Percentiles rank a stretch among this genome's conserved stretches.
phyloP scores from a whole-genome alignment of 2,797 vertebrate genomes.

The Nyctibius grandis region DNA sequence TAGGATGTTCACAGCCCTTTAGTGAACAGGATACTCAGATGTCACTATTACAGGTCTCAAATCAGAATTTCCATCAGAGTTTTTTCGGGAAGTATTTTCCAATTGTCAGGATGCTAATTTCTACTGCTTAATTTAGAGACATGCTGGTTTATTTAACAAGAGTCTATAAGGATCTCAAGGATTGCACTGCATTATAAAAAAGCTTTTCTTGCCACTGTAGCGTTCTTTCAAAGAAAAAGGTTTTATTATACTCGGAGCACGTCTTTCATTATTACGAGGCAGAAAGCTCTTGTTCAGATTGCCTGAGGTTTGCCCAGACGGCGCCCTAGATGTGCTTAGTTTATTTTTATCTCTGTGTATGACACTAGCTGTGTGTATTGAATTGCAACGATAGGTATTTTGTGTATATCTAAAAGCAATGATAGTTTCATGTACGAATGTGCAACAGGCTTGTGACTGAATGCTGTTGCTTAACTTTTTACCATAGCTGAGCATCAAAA shows the following conservation, averaged over 20 bases:
- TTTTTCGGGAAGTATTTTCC: slow-evolving; percentile 33
- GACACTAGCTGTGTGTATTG: slow-evolving; percentile 76
- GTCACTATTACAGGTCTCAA: slow-evolving; percentile 31
- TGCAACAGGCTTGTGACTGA: slow-evolving; percentile 77
- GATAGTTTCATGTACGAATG: slow-evolving; percentile 79
- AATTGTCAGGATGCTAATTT: slow-evolving; percentile 63
- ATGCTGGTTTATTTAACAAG: slow-evolving; percentile 63
- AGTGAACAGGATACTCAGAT: neutral
- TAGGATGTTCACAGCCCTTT: neutral
- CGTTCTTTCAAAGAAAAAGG: slow-evolving; percentile 52
- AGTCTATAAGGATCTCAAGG: slow-evolving; percentile 63
- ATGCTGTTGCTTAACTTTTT: slow-evolving; percentile 76
- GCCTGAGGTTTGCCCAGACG: slow-evolving; percentile 73
- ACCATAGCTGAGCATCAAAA: slow-evolving; percentile 65
- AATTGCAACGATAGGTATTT: slow-evolving; percentile 79
- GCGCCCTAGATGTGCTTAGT: slow-evolving; percentile 74
- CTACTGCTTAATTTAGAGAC: slow-evolving; percentile 65
- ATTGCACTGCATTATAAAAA: slow-evolving; percentile 70
- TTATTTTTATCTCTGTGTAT: slow-evolving; percentile 70
- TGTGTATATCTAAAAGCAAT: slow-evolving; percentile 76
- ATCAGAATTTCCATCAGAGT: slow-evolving; percentile 33
- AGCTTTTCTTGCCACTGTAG: slow-evolving; percentile 68
- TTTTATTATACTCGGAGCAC: slow-evolving; percentile 73
- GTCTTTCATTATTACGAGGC: slow-evolving; percentile 70
- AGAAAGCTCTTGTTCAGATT: slow-evolving; percentile 73